Evolutionary conservation across 2,888 invertebrate genomes (phyloP).

Genomic region (Pristionchus japonicus): DNA sequence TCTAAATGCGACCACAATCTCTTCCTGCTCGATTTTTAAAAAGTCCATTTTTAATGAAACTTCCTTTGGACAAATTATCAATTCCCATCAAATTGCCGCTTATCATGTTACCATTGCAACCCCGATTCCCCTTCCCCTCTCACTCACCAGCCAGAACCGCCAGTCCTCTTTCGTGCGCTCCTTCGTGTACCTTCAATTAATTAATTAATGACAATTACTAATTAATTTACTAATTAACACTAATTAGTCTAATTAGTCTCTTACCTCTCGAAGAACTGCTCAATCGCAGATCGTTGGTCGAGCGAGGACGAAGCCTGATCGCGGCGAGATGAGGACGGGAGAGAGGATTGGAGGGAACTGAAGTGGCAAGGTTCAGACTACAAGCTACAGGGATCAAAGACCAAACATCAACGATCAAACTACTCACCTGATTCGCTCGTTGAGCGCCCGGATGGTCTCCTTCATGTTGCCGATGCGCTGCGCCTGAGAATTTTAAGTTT

Average conservation of each 20-base stretch:
- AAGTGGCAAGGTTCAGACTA: slow-evolving; percentile 41
- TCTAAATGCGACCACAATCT: too few relatives aligned
- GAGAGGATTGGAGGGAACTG: slow-evolving; percentile 70
- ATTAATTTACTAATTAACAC: background rate
- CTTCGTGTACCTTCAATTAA: slow-evolving; percentile 54
- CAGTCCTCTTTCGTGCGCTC: slow-evolving; percentile 64
- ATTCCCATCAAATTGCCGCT: too few relatives aligned
- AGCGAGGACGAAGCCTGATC: slow-evolving; percentile 46
- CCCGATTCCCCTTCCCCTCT: background rate
- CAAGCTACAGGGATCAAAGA: background rate
- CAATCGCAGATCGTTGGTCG: slow-evolving; percentile 58
- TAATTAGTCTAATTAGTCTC: background rate
- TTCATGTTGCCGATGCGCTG: slow-evolving; percentile 50
- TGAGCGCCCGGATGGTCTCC: slow-evolving; percentile 56
- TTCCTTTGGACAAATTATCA: too few relatives aligned
- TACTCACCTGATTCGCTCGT: slow-evolving; percentile 49
- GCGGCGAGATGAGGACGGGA: slow-evolving; percentile 62
- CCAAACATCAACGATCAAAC: background rate
- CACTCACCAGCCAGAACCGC: slow-evolving; percentile 73
- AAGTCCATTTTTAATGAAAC: too few relatives aligned
- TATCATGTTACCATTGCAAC: background rate
- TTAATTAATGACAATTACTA: slow-evolving; percentile 45
- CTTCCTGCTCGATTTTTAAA: too few relatives aligned
- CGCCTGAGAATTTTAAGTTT: background rate
- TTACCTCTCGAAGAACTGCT: slow-evolving; percentile 57